Evolutionary conservation across 2,888 invertebrate species (phyloP).

Genomic region (Rhopalosiphum nymphaeae): DNA sequence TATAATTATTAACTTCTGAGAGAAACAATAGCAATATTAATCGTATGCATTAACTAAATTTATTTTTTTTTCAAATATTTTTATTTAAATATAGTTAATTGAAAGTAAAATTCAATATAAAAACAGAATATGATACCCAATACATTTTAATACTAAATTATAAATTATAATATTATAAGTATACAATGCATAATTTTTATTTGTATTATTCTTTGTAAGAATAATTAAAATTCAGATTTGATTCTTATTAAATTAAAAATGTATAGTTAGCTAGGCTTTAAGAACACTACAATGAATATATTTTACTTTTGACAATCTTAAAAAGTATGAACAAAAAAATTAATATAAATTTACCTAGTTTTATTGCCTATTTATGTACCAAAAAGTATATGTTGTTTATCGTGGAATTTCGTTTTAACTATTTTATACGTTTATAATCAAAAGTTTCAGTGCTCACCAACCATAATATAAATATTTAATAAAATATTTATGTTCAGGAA

Average conservation of each 20-base stretch:
- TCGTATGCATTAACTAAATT: not conserved
- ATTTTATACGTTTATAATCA: not conserved
- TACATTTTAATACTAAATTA: too few species aligned
- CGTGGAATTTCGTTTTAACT: not conserved
- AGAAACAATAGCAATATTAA: too few species aligned
- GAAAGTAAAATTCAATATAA: too few species aligned
- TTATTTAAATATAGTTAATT: not conserved
- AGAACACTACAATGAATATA: not conserved
- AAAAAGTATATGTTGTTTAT: not conserved
- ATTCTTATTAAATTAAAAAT: not conserved
- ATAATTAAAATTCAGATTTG: not conserved
- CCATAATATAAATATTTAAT: not conserved
- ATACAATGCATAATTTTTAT: not conserved
- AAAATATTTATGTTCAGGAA: not conserved
- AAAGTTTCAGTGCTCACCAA: not conserved
- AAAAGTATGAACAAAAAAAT: not conserved
- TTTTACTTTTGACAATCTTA: not conserved
- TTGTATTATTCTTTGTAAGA: not conserved
- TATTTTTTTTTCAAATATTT: not conserved
- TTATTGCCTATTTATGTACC: not conserved
- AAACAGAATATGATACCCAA: too few species aligned
- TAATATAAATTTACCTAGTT: not conserved
- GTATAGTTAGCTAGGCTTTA: not conserved
- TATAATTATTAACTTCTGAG: not conserved
- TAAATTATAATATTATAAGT: too few species aligned